Evolutionary conservation across 2,797 vertebrate species (phyloP).

Genomic region (Melanotaenia nigrans): DNA sequence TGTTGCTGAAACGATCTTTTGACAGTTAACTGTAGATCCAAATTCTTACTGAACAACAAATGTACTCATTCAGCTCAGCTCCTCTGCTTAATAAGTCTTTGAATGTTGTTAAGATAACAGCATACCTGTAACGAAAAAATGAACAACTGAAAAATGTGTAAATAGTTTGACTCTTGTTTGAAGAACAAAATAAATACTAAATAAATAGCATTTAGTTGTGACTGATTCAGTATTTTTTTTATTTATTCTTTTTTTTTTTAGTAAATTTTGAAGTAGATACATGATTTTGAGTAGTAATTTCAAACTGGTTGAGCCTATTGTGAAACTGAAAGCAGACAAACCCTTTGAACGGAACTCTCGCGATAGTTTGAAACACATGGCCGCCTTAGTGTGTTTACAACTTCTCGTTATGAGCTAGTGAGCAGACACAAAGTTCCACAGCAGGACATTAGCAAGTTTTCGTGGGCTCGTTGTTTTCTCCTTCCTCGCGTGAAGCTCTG

Average conservation of each 20-base stretch:
- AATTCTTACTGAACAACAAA: not conserved
- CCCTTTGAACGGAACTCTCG: slow-evolving; percentile 58
- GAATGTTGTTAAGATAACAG: slow-evolving; percentile 74
- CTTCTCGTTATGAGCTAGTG: slow-evolving; percentile 51
- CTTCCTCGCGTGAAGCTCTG: not conserved
- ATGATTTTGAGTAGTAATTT: not conserved
- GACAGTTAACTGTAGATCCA: slow-evolving; percentile 8
- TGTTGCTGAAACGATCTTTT: slow-evolving; percentile 3
- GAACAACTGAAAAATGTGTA: slow-evolving; percentile 79
- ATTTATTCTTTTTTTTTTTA: too few relatives aligned
- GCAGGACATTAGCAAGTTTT: not conserved
- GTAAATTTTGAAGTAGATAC: not conserved
- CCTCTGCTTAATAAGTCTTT: slow-evolving; percentile 62
- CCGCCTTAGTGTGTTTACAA: slow-evolving; percentile 68
- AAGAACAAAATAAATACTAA: slow-evolving; percentile 83
- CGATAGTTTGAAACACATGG: slow-evolving; percentile 75
- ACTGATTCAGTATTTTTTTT: slow-evolving; percentile 1
- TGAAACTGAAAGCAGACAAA: not conserved
- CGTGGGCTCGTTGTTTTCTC: rapidly evolving
- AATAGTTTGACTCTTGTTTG: slow-evolving; percentile 85
- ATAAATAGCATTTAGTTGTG: slow-evolving; percentile 78
- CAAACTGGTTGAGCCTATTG: not conserved
- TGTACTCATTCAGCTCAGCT: slow-evolving; percentile 71
- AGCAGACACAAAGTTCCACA: slow-evolving; percentile 24
- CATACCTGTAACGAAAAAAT: slow-evolving; percentile 71